A percentile compares a stretch with the other conserved stretches of the same genome.
Conservation (phyloP, 2,888 invertebrate species). For the Linyphia triangularis region DNA sequence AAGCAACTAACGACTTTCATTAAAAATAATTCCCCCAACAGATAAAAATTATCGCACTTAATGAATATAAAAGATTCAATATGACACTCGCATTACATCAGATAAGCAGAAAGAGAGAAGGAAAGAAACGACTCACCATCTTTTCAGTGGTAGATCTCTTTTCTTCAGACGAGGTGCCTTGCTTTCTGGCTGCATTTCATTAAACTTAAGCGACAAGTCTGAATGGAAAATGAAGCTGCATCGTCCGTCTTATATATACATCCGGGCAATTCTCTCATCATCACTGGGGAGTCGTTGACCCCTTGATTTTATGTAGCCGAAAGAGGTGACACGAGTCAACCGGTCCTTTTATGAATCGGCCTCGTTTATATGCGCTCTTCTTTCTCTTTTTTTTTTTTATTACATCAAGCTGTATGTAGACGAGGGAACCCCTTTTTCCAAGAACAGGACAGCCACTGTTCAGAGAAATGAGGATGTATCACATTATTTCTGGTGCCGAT, state of each 20-base stretch:
- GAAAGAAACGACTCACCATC: background rate
- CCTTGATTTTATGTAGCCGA: background rate
- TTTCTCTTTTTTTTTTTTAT: background rate
- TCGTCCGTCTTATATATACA: constrained; percentile 70
- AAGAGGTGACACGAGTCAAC: background rate
- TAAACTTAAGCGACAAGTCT: constrained; percentile 65
- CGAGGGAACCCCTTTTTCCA: background rate
- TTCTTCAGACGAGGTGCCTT: background rate
- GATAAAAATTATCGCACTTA: background rate
- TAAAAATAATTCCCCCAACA: background rate
- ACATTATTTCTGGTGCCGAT: background rate
- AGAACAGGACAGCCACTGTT: background rate
- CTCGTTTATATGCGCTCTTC: background rate
- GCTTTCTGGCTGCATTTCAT: background rate
- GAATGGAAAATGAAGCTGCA: constrained; percentile 47
- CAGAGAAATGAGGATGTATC: background rate
- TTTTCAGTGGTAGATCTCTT: background rate
- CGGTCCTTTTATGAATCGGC: background rate
- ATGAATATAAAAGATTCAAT: background rate
- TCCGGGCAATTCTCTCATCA: constrained; percentile 36
- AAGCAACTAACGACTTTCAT: background rate
- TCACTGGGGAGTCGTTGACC: constrained; percentile 59
- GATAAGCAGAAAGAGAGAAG: background rate
- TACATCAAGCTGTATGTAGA: background rate
- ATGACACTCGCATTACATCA: background rate